Evolutionary conservation across 2,797 vertebrate genomes (phyloP), one percentile per base, ranked within the genome.

Genomic region (Amazona ochrocephala): DNA sequence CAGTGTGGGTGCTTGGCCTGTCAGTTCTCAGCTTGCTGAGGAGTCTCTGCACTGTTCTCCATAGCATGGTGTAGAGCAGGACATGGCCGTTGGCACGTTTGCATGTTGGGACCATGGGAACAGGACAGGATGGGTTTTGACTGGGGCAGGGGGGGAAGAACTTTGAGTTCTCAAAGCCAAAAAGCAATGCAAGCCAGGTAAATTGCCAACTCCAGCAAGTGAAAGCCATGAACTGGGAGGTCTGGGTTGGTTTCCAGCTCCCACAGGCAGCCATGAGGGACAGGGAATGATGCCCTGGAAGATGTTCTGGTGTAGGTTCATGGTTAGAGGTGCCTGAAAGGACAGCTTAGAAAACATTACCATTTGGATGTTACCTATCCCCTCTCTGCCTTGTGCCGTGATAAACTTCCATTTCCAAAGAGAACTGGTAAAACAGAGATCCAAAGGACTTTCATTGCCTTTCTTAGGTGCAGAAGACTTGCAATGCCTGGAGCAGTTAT

Each of bases 1-100:
- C 41, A 7, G 4, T 10, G 29, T 0, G 14, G 45, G 74, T 45
- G 21, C 14, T 60, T 34, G 68, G n/a, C n/a, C 48, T 42, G n/a
- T 24, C 44, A 2, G 3, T 21, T 54, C 39, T 73, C 50, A 77
- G 64, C 22, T 42, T 29, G 24, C 64, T 82, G 71, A 78, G 37
- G 65, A 32, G 32, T 50, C 56, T 71, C 44, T 77, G 48, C 37
- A 2, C 0, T 4, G 62, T 4, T 67, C 64, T 44, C 19, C 34
- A 14, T 17, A 0, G 0, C 24, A 5, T 7, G 41, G 39, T 3
- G 3, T 2, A 21, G 66, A 20, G 26, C 54, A 56, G 71, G 34
- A 22, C 61, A 60, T 7, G 61, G 61, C 27, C 14, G 0, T 66
- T 73, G 84, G 75, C n/a, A 48, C 7, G 37, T 77, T 67, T 58